Conservation (phyloP, 2,113 vertebrate genomes). For the Toxotes jaculatrix region DNA sequence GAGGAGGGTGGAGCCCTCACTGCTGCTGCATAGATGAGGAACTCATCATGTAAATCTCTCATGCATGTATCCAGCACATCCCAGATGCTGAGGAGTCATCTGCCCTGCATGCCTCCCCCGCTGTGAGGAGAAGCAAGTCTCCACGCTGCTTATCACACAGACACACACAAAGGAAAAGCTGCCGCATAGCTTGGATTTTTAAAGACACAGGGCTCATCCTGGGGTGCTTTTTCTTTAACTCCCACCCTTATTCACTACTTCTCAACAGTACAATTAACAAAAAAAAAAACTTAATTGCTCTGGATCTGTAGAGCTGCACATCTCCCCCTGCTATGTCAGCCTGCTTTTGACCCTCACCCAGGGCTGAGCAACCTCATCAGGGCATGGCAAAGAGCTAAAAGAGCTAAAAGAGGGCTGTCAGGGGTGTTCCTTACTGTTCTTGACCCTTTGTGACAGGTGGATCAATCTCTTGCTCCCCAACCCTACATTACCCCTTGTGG, state of each 20-base stretch:
- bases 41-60: conserved; percentile 54
- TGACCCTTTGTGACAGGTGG: conserved; percentile 8
- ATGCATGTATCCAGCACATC: conserved; percentile 49
- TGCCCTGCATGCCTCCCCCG: conserved; percentile 41
- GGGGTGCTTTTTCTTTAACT: neutral
- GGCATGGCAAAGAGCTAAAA: neutral
- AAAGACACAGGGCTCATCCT: neutral
- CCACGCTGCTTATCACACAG: conserved; percentile 23
- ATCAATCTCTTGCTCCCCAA: conserved; percentile 21
- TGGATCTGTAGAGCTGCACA: neutral
- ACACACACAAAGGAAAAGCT: neutral
- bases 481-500: neutral
- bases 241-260: neutral
- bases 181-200: neutral
- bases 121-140: conserved; percentile 39
- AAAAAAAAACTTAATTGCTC: neutral
- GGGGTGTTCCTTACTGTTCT: neutral
- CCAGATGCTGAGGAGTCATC: conserved; percentile 68
- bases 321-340: neutral
- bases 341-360: neutral
- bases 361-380: neutral
- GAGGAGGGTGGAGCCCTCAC: neutral
- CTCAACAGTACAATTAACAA: too few species aligned
- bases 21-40: conserved; percentile 7
- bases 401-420: neutral